Conservation (phyloP, 2,797 vertebrate species). For the Rhincodon typus region DNA sequence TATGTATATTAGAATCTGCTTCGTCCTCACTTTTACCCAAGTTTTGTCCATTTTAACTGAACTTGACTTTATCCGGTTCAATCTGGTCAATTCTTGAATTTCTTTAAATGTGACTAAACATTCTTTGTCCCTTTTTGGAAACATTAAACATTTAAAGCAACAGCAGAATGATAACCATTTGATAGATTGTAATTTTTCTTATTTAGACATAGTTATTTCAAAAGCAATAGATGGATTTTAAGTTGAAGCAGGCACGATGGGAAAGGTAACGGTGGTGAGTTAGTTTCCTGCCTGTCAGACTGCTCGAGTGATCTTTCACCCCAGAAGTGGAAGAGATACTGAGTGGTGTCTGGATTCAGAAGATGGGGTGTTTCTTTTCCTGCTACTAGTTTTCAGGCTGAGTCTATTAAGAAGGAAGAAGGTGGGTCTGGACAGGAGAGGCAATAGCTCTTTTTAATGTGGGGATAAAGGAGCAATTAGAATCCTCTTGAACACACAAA, state of each 20-base stretch:
- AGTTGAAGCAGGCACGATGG: background rate
- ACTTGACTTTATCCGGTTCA: background rate
- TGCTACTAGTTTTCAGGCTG: background rate
- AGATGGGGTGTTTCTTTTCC: background rate
- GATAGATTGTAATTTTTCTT: background rate
- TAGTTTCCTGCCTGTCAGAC: background rate
- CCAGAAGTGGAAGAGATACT: background rate
- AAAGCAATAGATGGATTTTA: background rate
- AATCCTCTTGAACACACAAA: background rate
- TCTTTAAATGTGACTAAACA: background rate
- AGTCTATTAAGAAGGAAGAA: background rate
- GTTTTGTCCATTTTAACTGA: background rate
- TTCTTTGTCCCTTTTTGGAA: background rate
- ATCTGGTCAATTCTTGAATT: background rate
- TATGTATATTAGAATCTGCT: background rate
- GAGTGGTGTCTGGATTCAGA: background rate
- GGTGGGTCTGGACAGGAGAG: background rate
- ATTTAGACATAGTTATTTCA: background rate
- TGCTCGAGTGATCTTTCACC: background rate
- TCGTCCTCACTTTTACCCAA: background rate
- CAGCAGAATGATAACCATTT: background rate
- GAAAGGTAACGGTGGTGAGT: background rate
- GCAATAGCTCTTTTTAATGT: background rate
- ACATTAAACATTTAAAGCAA: background rate
- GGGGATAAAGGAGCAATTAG: background rate